phyloP scores from a whole-genome alignment of 2,888 invertebrate genomes.

The Lucinisca nassula region DNA sequence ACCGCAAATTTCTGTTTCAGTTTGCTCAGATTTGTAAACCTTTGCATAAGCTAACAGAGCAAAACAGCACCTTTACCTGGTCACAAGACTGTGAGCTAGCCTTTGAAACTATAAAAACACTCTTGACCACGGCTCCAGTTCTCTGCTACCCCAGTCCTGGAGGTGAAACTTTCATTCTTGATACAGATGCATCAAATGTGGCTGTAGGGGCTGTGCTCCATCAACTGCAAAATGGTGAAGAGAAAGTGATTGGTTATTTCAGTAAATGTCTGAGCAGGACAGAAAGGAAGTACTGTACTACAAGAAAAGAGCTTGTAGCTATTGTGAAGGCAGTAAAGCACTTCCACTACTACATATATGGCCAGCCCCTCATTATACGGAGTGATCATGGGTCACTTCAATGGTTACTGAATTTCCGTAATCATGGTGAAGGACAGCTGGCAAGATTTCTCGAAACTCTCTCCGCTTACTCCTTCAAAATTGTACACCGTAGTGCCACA shows the following conservation, averaged over 20 bases:
- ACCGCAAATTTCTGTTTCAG: constrained; percentile 32
- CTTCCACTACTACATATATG: constrained; percentile 67
- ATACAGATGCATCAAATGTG: constrained; percentile 66
- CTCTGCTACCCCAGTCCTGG: constrained; percentile 58
- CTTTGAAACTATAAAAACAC: too few relatives aligned
- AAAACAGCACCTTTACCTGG: too few relatives aligned
- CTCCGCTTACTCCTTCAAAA: constrained; percentile 49
- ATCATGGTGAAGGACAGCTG: constrained; percentile 54
- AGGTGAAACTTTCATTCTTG: constrained; percentile 58
- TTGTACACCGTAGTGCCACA: constrained; percentile 48
- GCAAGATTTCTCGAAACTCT: constrained; percentile 53
- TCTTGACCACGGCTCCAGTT: constrained; percentile 34
- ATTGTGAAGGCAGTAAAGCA: constrained; percentile 66
- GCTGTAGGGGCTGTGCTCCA: constrained; percentile 68
- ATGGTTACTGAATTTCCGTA: constrained; percentile 59
- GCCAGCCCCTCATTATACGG: constrained; percentile 49
- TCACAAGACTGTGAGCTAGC: too few relatives aligned
- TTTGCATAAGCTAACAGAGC: too few relatives aligned
- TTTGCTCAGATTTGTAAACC: constrained; percentile 19
- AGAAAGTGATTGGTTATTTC: constrained; percentile 65
- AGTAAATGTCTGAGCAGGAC: constrained; percentile 47
- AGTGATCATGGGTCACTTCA: constrained; percentile 66
- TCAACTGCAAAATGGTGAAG: constrained; percentile 64
- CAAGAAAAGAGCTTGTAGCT: constrained; percentile 61
- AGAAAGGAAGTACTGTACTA: constrained; percentile 61